Base-by-base conservation (phyloP, 2,888 invertebrate species). In the Stegophylla sp. region DNA sequence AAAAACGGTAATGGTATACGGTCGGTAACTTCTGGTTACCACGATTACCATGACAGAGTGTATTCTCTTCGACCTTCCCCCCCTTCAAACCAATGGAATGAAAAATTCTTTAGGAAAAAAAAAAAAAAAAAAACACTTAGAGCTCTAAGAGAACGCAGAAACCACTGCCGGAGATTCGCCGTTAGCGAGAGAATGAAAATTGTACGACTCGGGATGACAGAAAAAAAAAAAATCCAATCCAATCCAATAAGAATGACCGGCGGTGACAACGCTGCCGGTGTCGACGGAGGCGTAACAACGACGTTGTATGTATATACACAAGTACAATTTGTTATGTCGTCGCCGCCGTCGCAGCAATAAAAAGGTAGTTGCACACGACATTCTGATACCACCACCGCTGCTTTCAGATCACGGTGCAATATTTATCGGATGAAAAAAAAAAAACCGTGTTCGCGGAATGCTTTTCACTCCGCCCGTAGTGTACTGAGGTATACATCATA, bases 301-400 rank as follows among this genome's bases (percentile, higher is more conserved):
- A 71, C 71, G 59, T n/a, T n/a, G n/a, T n/a, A n/a, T n/a, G n/a
- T n/a, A n/a, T 71, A 63, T 26, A 23, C 48, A 59, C 66, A 59
- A 20, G 71, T 61, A 48, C 79, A 81, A 81, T 81, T 81, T 81
- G 71, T 81, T 71, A 71, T 51, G 34, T 63, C 71, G 77, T 59
- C 59, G 59, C 45, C 20, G 28, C 63, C 48, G 48, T 48, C 41
- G 23, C 7, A 23, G 69, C 72, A 61, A 81, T 75, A 75, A 75
- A 75, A 75, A 51, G 63, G 53, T n/a, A n/a, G 26, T 61, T 63
- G 75, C 75, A 74, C 75, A 66, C 75, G 76, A 77, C 56, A 63
- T 67, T 53, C 20, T 59, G n/a, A 34, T 34, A 28, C 63, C 28
- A 2, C 53, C 63, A 13, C 48, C 48, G 17, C 23, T n/a, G n/a